These are phyloP conservation scores for Semaprochilodus insignis DNA, from an alignment of 2,797 vertebrate species.

Conservation along the genomic window DNA sequence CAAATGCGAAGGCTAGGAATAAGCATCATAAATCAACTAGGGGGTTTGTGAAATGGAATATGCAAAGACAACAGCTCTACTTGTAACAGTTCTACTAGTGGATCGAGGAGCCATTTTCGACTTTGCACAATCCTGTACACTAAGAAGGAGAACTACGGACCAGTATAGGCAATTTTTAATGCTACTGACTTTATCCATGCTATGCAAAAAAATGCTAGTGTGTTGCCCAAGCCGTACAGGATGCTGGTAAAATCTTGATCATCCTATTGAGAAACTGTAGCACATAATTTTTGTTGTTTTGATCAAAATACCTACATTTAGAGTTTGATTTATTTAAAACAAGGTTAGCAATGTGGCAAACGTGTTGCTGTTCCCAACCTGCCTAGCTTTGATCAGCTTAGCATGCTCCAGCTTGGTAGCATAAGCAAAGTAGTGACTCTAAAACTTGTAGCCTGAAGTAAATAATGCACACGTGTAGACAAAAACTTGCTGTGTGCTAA, in stretches of 20 bases:
- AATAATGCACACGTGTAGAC: not conserved
- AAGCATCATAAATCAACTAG: not conserved
- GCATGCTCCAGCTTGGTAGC: not conserved
- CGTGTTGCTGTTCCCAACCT: not conserved
- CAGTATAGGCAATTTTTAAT: too few relatives aligned
- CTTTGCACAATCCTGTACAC: too few relatives aligned
- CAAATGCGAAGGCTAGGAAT: not conserved
- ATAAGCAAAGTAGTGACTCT: not conserved
- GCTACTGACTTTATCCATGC: not conserved
- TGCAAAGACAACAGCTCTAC: too few relatives aligned
- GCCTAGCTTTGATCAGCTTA: not conserved
- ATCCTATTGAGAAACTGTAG: too few relatives aligned
- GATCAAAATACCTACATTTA: not conserved
- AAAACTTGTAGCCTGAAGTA: not conserved
- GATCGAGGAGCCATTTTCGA: too few relatives aligned
- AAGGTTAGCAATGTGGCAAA: not conserved
- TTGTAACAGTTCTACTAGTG: too few relatives aligned
- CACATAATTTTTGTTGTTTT: too few relatives aligned
- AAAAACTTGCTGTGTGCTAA: too few relatives aligned
- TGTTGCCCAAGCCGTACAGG: not conserved
- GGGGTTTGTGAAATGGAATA: too few relatives aligned
- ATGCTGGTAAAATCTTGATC: not conserved
- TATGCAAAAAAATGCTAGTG: not conserved
- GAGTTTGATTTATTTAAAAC: not conserved
- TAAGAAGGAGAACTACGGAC: too few relatives aligned